phyloP scores from a whole-genome alignment of 2,797 vertebrate species.

The Gymnoscopelus braueri region DNA sequence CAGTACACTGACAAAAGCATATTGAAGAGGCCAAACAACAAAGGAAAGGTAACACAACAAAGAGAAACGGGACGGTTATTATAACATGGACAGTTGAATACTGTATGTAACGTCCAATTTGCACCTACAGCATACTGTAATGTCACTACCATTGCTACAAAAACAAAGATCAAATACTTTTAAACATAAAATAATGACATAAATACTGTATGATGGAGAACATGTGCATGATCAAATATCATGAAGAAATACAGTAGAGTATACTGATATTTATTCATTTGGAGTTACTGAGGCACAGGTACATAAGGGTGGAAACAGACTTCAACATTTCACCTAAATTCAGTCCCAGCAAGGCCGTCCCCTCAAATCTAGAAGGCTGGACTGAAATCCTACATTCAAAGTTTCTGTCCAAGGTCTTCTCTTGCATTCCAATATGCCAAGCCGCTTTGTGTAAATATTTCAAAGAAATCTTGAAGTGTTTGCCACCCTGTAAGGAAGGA shows the following conservation, averaged over 20 bases:
- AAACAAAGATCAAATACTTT: neutral
- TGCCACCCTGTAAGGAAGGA: slow-evolving; percentile 14
- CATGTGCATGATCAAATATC: slow-evolving; percentile 26
- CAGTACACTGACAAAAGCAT: slow-evolving; percentile 58
- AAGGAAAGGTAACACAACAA: slow-evolving; percentile 18
- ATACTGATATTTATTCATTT: slow-evolving; percentile 23
- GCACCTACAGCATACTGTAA: slow-evolving; percentile 3
- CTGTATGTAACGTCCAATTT: neutral
- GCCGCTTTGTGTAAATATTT: no score
- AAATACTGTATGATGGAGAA: no score
- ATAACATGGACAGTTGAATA: slow-evolving; percentile 10
- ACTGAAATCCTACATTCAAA: no score
- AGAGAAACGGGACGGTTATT: slow-evolving; percentile 40
- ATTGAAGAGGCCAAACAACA: slow-evolving; percentile 36
- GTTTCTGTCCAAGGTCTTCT: no score
- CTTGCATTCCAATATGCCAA: no score
- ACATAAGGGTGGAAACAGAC: slow-evolving; percentile 24
- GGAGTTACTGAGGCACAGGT: slow-evolving; percentile 19
- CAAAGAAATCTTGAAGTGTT: slow-evolving; percentile 13
- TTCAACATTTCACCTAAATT: slow-evolving; percentile 3
- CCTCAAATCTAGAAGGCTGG: slow-evolving; percentile 1
- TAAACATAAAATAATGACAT: slow-evolving; percentile 1
- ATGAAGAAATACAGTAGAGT: neutral
- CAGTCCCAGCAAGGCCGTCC: neutral
- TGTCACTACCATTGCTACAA: neutral